A percentile compares a stretch with the other conserved stretches of the same genome.
phyloP scores from a whole-genome alignment of 2,888 invertebrate species.

The Tipula helvola region DNA sequence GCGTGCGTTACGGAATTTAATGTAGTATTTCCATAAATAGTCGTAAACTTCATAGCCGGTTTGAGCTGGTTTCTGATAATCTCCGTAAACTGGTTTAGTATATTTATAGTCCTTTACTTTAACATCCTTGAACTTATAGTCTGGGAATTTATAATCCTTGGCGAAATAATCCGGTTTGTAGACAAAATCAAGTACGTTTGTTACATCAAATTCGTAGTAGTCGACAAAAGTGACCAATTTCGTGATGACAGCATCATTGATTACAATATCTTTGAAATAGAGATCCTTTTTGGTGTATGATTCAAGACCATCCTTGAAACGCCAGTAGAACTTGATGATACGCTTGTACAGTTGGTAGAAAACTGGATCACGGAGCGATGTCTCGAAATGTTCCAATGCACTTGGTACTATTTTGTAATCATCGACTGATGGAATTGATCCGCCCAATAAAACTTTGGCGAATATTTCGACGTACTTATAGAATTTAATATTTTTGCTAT shows the following conservation, averaged over 20 bases:
- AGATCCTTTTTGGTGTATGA: slow-evolving; percentile 50
- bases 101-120: neutral
- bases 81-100: neutral
- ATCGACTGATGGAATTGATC: slow-evolving; percentile 26
- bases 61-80: neutral
- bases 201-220: slow-evolving; percentile 49
- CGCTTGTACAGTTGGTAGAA: slow-evolving; percentile 58
- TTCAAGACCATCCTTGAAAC: slow-evolving; percentile 38
- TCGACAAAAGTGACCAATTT: slow-evolving; percentile 58
- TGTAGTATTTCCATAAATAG: slow-evolving; percentile 17
- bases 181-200: slow-evolving; percentile 30
- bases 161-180: slow-evolving; percentile 14
- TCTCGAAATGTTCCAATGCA: slow-evolving; percentile 49
- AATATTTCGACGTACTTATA: slow-evolving; percentile 41
- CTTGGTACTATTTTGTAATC: slow-evolving; percentile 26
- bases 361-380: slow-evolving; percentile 57
- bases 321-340: slow-evolving; percentile 44
- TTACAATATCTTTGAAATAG: slow-evolving; percentile 47
- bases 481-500: slow-evolving; percentile 38
- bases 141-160: neutral
- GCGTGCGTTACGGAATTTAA: slow-evolving; percentile 46
- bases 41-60: neutral
- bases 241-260: slow-evolving; percentile 49
- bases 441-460: slow-evolving; percentile 42
- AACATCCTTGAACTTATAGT: neutral